Evolutionary conservation across 2,888 invertebrate genomes (phyloP).

Genomic region (Polymixis flavicincta): DNA sequence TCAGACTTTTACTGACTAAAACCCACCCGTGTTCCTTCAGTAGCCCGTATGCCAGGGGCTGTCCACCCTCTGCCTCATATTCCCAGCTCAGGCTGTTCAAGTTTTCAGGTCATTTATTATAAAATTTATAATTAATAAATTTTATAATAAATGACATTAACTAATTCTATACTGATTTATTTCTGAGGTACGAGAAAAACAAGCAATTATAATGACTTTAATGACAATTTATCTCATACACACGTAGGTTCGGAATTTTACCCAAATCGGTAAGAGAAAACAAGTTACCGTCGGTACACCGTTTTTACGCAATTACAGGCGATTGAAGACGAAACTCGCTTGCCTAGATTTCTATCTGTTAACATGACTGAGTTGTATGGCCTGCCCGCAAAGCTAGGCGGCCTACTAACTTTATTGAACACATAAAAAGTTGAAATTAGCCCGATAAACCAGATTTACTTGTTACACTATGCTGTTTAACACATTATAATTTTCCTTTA

Average conservation of each 20-base stretch:
- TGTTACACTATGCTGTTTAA: conserved; percentile 29
- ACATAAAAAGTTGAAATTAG: conserved; percentile 39
- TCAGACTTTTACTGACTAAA: no score
- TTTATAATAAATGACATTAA: no score
- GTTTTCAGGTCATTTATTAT: no score
- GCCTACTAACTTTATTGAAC: conserved; percentile 43
- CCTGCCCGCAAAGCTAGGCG: conserved; percentile 21
- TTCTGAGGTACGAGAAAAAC: background rate
- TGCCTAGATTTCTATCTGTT: conserved; percentile 63
- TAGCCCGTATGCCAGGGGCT: no score
- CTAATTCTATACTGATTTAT: background rate
- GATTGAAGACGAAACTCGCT: conserved; percentile 61
- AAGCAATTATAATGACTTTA: background rate
- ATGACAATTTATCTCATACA: conserved; percentile 13
- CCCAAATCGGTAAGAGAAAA: conserved; percentile 50
- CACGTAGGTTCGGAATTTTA: conserved; percentile 30
- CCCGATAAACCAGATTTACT: conserved; percentile 41
- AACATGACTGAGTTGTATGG: conserved; percentile 43
- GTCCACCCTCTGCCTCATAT: no score
- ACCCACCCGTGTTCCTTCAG: no score
- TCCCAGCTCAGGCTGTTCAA: background rate
- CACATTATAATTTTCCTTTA: conserved; percentile 42
- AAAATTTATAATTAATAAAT: no score
- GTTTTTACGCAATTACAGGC: conserved; percentile 60
- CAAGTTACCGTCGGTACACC: conserved; percentile 19